Conservation (phyloP, 2,797 vertebrate species). For the Xenops minutus region DNA sequence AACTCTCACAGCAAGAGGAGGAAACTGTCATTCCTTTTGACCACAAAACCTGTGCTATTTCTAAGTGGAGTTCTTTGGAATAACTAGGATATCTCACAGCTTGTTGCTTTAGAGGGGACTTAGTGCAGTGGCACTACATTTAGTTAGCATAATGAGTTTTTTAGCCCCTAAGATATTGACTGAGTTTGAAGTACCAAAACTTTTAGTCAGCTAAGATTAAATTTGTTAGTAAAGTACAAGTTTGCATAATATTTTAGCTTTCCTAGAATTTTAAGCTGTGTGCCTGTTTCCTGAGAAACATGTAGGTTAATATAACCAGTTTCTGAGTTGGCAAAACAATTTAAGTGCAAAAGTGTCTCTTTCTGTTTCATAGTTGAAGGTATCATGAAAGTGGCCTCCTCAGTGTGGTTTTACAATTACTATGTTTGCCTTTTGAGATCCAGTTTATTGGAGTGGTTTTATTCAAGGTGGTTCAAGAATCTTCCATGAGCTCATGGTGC, state of each 20-base stretch:
- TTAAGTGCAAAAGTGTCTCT: neutral
- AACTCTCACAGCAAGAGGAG: conserved; percentile 40
- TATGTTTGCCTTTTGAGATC: neutral
- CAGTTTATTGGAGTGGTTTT: neutral
- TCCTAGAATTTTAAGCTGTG: neutral
- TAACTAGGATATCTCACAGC: conserved; percentile 67
- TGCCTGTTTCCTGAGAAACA: neutral
- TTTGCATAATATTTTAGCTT: neutral
- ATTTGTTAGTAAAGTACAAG: neutral
- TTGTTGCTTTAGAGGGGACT: conserved; percentile 47
- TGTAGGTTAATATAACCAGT: neutral
- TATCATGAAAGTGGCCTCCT: neutral
- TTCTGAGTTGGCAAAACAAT: neutral
- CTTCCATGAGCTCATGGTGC: neutral
- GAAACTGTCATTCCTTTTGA: conserved; percentile 46
- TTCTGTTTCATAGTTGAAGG: neutral
- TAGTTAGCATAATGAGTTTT: conserved; percentile 51
- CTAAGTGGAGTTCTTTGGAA: conserved; percentile 52
- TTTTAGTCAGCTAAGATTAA: conserved; percentile 4
- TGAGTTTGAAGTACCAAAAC: conserved; percentile 1
- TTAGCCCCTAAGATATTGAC: neutral
- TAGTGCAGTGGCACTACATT: conserved; percentile 1
- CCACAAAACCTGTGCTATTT: conserved; percentile 51
- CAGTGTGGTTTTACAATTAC: neutral
- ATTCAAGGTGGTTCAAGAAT: neutral